Evolutionary conservation across 2,113 vertebrate genomes (phyloP).

Genomic region (Takifugu flavidus): DNA sequence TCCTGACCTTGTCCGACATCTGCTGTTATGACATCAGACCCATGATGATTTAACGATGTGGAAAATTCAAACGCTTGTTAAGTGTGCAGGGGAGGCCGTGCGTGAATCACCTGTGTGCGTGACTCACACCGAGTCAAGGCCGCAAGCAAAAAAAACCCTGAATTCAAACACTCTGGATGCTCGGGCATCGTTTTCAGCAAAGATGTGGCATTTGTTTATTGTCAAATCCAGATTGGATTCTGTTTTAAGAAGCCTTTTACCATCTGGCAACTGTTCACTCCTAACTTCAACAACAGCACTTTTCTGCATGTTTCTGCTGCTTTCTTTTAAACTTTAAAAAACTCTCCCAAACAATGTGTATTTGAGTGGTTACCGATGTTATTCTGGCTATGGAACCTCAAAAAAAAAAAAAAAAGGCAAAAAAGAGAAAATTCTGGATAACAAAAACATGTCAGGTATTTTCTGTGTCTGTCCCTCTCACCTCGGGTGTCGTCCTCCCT

Average conservation of each 20-base stretch:
- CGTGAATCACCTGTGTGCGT: slow-evolving; percentile 29
- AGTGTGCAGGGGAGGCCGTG: background rate
- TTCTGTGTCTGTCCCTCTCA: slow-evolving; percentile 12
- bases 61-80: background rate
- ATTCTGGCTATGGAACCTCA: background rate
- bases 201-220: background rate
- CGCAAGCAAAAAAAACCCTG: slow-evolving; percentile 2
- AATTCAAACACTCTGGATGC: slow-evolving; percentile 16
- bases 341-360: background rate
- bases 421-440: background rate
- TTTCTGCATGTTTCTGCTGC: background rate
- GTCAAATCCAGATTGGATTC: background rate
- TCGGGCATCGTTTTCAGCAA: background rate
- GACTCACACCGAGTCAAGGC: slow-evolving; percentile 6
- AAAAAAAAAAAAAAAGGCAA: background rate
- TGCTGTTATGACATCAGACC: background rate
- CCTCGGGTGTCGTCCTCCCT: slow-evolving; percentile 10
- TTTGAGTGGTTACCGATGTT: background rate
- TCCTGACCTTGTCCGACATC: slow-evolving; percentile 9
- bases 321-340: background rate
- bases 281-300: background rate
- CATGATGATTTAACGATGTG: background rate
- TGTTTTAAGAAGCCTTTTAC: background rate
- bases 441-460: background rate
- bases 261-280: background rate